Conservation (phyloP, 1,140 invertebrate genomes). For the Eufriesea mexicana region DNA sequence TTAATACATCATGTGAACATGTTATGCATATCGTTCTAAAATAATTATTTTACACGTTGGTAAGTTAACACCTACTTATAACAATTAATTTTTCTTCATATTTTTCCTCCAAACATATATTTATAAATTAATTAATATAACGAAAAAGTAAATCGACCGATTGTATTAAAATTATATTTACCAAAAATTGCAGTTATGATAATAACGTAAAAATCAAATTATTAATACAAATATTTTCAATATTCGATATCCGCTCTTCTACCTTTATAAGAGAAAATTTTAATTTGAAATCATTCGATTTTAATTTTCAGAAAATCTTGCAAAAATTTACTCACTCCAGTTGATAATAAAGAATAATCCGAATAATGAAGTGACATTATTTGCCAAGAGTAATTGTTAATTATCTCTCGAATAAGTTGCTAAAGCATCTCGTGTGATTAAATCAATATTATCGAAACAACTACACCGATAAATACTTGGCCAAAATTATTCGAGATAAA, state of each 20-base stretch:
- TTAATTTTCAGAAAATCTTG: background rate
- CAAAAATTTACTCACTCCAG: background rate
- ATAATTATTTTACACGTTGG: too few relatives aligned
- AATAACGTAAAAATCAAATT: too few relatives aligned
- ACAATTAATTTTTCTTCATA: too few relatives aligned
- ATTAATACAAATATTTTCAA: background rate
- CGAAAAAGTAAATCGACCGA: too few relatives aligned
- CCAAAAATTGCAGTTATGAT: too few relatives aligned
- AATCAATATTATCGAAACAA: background rate
- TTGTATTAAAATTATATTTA: too few relatives aligned
- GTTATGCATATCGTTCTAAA: too few relatives aligned
- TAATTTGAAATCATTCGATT: background rate
- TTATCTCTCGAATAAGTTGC: background rate
- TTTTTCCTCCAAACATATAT: too few relatives aligned
- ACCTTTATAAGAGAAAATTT: background rate
- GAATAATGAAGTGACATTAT: background rate
- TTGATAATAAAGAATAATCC: background rate
- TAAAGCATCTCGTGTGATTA: background rate
- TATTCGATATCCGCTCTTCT: background rate
- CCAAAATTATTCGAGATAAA: background rate
- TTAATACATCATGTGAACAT: too few relatives aligned
- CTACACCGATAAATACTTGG: background rate
- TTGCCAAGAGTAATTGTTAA: background rate
- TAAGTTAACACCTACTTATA: too few relatives aligned
- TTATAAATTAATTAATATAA: too few relatives aligned